Evolutionary conservation across 2,797 vertebrate genomes (phyloP).

Genomic region (Morelia viridis): DNA sequence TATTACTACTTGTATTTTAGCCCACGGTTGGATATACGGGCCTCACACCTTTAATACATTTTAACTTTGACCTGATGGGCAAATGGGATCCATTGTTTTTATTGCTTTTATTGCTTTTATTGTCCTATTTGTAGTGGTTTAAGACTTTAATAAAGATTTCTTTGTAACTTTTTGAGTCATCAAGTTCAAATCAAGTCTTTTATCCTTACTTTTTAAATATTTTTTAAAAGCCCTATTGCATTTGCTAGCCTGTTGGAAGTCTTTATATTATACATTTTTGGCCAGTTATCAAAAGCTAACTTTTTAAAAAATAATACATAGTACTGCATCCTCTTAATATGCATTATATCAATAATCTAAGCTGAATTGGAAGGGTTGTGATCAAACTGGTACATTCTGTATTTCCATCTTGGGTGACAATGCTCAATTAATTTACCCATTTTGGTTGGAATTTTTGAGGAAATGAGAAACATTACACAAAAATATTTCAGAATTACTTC

Average conservation of each 20-base stretch:
- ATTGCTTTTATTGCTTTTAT: background rate
- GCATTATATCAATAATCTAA: background rate
- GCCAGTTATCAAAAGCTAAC: background rate
- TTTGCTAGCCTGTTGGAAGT: background rate
- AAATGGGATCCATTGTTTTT: background rate
- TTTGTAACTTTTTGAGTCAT: background rate
- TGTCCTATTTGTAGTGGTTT: background rate
- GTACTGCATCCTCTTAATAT: background rate
- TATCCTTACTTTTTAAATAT: background rate
- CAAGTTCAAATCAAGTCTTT: background rate
- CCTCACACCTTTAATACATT: background rate
- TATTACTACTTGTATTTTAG: too few relatives aligned
- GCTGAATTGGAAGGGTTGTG: background rate
- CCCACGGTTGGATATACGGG: background rate
- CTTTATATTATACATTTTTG: too few relatives aligned
- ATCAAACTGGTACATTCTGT: background rate
- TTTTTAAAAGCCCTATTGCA: background rate
- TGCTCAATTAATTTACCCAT: background rate
- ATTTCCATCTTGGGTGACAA: background rate
- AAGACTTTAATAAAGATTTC: background rate
- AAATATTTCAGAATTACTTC: background rate
- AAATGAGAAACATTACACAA: background rate
- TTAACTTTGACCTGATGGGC: background rate
- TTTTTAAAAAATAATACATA: background rate
- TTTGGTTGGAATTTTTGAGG: background rate